Conservation (phyloP, 2,797 vertebrate genomes). For the Darevskia mixta region DNA sequence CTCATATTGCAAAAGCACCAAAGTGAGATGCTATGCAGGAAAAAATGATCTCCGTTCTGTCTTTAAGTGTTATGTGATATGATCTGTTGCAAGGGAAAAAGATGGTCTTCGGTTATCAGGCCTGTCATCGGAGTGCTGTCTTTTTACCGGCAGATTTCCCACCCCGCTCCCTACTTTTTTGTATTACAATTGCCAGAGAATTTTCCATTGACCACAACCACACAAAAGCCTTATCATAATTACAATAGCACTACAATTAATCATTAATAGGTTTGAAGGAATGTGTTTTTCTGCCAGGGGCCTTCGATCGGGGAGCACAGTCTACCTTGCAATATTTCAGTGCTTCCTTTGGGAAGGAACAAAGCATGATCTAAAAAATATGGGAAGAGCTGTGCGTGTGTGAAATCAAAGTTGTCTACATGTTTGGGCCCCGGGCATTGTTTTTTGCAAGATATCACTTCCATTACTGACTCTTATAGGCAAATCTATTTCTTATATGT, state of each 20-base stretch:
- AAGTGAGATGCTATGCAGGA: not conserved
- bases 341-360: not conserved
- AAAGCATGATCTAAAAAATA: not conserved
- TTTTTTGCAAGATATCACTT: not conserved
- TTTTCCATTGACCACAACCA: constrained; percentile 16
- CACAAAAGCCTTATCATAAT: not conserved
- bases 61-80: constrained; percentile 19
- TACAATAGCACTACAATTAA: not conserved
- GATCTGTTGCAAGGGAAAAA: not conserved
- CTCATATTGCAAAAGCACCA: not conserved
- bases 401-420: not conserved
- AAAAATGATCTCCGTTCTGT: not conserved
- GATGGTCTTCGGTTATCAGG: not conserved
- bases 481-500: not conserved
- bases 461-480: not conserved
- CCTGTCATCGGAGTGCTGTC: not conserved
- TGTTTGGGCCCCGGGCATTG: not conserved
- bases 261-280: not conserved
- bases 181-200: constrained; percentile 1
- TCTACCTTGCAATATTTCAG: constrained; percentile 3
- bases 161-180: not conserved
- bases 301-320: not conserved
- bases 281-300: not conserved
- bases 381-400: not conserved
- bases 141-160: not conserved